A percentile compares a stretch with the other conserved stretches of the same genome.
Conservation (phyloP, 2,113 vertebrate genomes). For the Pygoscelis antarcticus region DNA sequence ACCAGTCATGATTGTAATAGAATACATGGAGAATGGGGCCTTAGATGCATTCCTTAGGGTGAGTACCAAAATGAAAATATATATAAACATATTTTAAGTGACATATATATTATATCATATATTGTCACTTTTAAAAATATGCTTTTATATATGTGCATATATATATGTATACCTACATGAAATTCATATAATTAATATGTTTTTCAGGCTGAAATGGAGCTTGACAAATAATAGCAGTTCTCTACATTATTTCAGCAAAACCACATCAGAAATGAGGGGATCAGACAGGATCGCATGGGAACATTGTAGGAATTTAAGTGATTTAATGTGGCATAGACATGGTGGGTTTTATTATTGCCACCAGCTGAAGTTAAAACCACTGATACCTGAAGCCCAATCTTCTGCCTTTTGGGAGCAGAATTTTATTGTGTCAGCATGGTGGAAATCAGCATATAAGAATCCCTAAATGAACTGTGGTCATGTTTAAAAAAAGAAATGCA, state of each 20-base stretch:
- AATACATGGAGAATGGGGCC: constrained; percentile 99
- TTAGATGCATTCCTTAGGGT: constrained; percentile 98
- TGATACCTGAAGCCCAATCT: background rate
- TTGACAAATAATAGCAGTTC: background rate
- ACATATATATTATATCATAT: background rate
- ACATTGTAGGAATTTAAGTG: background rate
- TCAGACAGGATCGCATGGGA: background rate
- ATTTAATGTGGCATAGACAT: background rate
- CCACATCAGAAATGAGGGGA: constrained; percentile 14
- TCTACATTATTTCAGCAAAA: constrained; percentile 16
- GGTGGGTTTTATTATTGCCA: background rate
- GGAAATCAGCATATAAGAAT: background rate
- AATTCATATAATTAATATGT: background rate
- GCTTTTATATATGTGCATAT: background rate
- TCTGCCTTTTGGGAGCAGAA: background rate
- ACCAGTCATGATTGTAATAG: constrained; percentile 98
- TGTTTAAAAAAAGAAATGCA: background rate
- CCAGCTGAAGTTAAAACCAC: background rate
- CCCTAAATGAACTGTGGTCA: background rate
- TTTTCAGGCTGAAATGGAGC: background rate
- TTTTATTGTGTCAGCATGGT: background rate
- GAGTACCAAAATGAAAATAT: constrained; percentile 60
- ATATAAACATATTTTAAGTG: background rate
- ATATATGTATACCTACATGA: background rate
- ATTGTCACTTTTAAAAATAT: background rate